Conservation (phyloP, 1,140 invertebrate species). For the Camponotus vicinus region DNA sequence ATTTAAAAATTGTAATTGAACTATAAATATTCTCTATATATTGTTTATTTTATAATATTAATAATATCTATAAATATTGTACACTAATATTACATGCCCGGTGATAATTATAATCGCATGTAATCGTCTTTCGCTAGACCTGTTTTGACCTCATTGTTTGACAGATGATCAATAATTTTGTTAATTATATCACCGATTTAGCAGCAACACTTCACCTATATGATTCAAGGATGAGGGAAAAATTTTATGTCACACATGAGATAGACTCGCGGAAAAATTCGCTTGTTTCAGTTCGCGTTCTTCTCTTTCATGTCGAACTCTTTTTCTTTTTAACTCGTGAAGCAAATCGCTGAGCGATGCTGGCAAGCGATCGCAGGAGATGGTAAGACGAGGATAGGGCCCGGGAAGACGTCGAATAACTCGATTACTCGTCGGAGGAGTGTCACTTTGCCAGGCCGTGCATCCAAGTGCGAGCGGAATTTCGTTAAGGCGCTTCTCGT, state of each 20-base stretch:
- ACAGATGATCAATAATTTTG: no score
- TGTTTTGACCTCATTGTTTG: no score
- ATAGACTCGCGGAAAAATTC: constrained; percentile 46
- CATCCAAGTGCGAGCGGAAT: constrained; percentile 77
- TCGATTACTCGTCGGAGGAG: constrained; percentile 81
- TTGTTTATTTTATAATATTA: background rate
- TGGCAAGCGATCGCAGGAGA: constrained; percentile 70
- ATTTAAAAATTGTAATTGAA: background rate
- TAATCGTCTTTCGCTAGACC: no score
- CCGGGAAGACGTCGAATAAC: constrained; percentile 81
- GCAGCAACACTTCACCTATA: no score
- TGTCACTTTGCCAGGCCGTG: constrained; percentile 81
- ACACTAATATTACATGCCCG: background rate
- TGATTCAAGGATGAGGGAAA: background rate
- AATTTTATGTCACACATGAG: background rate
- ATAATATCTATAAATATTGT: background rate
- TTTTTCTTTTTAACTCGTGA: constrained; percentile 58
- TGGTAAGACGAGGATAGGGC: background rate
- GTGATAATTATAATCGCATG: background rate
- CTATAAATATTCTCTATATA: background rate
- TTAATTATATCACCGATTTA: no score
- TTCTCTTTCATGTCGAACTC: constrained; percentile 8
- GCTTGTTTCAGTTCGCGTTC: constrained; percentile 68
- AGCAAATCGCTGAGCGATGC: constrained; percentile 81
- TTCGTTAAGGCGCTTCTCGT: constrained; percentile 76